Evolutionary conservation across 2,797 vertebrate genomes (phyloP), one percentile per base, ranked within the genome.

Genomic region (Ptychadena robeensis): DNA sequence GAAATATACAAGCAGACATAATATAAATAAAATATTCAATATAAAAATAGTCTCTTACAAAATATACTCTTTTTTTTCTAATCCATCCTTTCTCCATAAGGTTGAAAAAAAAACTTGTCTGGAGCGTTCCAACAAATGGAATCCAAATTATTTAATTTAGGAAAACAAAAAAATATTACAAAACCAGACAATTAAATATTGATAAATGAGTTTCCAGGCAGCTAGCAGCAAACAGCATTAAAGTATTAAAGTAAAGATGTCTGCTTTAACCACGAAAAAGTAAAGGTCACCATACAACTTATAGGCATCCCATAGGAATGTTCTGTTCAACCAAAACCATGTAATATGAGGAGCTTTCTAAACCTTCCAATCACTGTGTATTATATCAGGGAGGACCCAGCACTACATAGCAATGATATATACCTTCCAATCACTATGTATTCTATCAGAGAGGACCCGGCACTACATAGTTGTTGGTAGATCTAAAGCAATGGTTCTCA

Each of bases 11-110:
- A 91, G 91, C 88, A 92, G 90, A 92, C 86, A 82, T 93, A 91
- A 94, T 96, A 96, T 97, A 99, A 98, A 99, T 98, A 98, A 98
- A 95, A 95, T 95, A 95, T 93, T 93, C 94, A 96, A n/a, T 97
- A 98, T 96, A 98, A 98, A 99, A 98, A 98, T 97, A 98, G 95
- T 96, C 95, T 98, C 91, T 97, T 94, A 96, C 92, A 97, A 97
- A 98, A 97, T 97, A 98, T 94, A 97, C 91, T 96, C 94, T 96
- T 90, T 95, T 53, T 90, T 93, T 93, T 91, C 92, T 91, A 53
- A 94, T 91, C 91, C 89, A 90, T 88, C 88, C 92, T 95, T 96
- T 74, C 93, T 94, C 91, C 92, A 92, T 91, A 90, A 88, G 89
- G 88, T 91, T 88, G 89, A 92, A 48, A n/a, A n/a, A n/a, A n/a